phyloP scores from a whole-genome alignment of 35 echinoderm and acorn worm species.

The Diadema setosum region DNA sequence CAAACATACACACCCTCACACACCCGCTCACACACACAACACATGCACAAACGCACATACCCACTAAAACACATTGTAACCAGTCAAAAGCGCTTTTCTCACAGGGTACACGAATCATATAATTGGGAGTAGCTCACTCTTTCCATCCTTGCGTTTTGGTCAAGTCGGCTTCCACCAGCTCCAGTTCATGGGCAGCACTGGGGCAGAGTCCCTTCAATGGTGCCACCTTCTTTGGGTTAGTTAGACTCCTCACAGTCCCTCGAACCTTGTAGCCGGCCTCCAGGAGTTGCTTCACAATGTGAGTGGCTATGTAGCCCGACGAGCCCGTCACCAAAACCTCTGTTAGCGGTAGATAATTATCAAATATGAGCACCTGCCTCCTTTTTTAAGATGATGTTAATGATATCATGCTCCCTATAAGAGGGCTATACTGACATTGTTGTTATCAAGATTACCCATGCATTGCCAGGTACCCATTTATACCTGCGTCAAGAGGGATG shows the following conservation, averaged over 20 bases:
- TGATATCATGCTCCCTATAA: no score
- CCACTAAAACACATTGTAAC: neutral
- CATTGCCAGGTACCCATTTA: no score
- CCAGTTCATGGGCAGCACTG: slow-evolving; percentile 32
- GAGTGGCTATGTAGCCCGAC: slow-evolving; percentile 61
- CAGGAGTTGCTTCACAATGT: slow-evolving; percentile 53
- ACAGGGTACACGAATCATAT: neutral
- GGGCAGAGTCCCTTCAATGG: slow-evolving; percentile 51
- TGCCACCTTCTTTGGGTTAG: slow-evolving; percentile 61
- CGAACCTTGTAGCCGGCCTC: slow-evolving; percentile 59
- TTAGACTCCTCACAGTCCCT: slow-evolving; percentile 67
- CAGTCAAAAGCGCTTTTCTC: neutral
- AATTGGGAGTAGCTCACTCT: slow-evolving; percentile 38
- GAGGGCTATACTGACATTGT: no score
- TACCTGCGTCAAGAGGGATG: no score
- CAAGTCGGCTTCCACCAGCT: slow-evolving; percentile 79
- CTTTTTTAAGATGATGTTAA: no score
- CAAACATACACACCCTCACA: no score
- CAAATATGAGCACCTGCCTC: no score
- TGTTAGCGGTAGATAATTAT: neutral
- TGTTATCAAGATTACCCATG: no score
- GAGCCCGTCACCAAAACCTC: slow-evolving; percentile 80
- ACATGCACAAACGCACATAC: no score
- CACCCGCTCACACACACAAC: no score
- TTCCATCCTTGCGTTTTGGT: slow-evolving; percentile 40